Evolutionary conservation across 2,113 vertebrate species (phyloP), one percentile per base, ranked within the genome.

Genomic region (Heterochromis multidens): DNA sequence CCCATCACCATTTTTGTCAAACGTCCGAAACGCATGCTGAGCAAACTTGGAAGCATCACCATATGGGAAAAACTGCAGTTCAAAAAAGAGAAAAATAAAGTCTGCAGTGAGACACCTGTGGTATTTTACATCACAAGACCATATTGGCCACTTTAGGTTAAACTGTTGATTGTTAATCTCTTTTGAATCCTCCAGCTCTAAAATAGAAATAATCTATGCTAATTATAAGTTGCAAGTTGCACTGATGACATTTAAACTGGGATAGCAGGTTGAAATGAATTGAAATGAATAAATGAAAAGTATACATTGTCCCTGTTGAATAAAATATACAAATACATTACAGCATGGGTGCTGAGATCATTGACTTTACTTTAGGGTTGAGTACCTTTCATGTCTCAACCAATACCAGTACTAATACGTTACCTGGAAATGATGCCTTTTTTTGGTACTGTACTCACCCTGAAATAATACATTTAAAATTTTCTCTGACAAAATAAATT

Each of bases 11-110:
- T 99, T 99, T 94, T 99, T 99, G 94, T 99, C 98, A 2, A 99
- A 99, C 1, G 98, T 99, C 88, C 98, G 97, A 94, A 99, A 99
- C 1, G 98, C 98, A 0, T 99, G 98, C 93, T 99, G 98, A 46
- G 98, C 98, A 3, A 99, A 99, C 96, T 99, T 99, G 88, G 98
- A 99, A 43, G 98, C 98, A 0, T 99, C 98, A 1, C 98, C 98
- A 0, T 99, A 99, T 1, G 98, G 98, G 76, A 99, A 99, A 87
- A 99, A 99, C 98, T 99, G 33, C 2, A 70, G 16, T 74, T 16
- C 3, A 27, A 81, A 83, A 79, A 2, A 16, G 0, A 31, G 7
- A 72, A 40, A 67, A 56, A 74, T 1, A 74, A 31, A 25, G 17
- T 52, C 31, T 74, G 17, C 67, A 52, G 31, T 74, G 25, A 31